Percentiles rank a stretch among this genome's conserved stretches.
phyloP scores from a whole-genome alignment of 2,888 invertebrate species.

The Troides oblongomaculatus region DNA sequence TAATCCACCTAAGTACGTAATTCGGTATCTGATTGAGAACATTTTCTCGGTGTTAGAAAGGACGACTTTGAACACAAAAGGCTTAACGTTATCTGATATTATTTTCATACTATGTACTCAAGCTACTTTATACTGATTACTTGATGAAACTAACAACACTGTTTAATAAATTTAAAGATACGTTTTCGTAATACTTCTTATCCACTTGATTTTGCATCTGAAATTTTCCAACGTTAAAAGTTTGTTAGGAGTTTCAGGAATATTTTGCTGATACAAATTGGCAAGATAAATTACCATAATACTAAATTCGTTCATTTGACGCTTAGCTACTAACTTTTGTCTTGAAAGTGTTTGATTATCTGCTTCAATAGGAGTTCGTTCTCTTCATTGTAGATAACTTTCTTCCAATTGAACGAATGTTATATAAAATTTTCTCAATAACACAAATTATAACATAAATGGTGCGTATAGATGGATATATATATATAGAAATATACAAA shows the following conservation, averaged over 20 bases:
- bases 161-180: constrained; percentile 36
- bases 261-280: constrained; percentile 60
- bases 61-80: constrained; percentile 68
- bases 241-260: constrained; percentile 64
- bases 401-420: background rate
- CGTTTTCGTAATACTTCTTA: constrained; percentile 10
- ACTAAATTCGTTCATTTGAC: constrained; percentile 73
- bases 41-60: constrained; percentile 60
- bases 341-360: constrained; percentile 72
- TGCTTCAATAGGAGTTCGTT: constrained; percentile 59
- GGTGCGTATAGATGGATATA: too few relatives aligned
- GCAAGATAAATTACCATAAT: constrained; percentile 77
- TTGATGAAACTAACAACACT: constrained; percentile 36
- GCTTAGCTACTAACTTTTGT: constrained; percentile 70
- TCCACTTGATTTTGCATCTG: constrained; percentile 2
- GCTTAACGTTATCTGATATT: constrained; percentile 72
- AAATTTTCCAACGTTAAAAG: constrained; percentile 43
- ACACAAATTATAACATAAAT: background rate
- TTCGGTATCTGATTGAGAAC: constrained; percentile 76
- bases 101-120: constrained; percentile 57
- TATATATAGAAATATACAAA: too few relatives aligned
- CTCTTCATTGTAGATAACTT: constrained; percentile 60
- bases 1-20: constrained; percentile 75
- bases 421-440: background rate
- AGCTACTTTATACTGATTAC: constrained; percentile 45